A percentile compares a stretch with the other conserved stretches of the same genome.
These are phyloP conservation scores for Drosophila aff. DNA, from an alignment of 1,140 invertebrate genomes.

Conservation along the genomic window DNA sequence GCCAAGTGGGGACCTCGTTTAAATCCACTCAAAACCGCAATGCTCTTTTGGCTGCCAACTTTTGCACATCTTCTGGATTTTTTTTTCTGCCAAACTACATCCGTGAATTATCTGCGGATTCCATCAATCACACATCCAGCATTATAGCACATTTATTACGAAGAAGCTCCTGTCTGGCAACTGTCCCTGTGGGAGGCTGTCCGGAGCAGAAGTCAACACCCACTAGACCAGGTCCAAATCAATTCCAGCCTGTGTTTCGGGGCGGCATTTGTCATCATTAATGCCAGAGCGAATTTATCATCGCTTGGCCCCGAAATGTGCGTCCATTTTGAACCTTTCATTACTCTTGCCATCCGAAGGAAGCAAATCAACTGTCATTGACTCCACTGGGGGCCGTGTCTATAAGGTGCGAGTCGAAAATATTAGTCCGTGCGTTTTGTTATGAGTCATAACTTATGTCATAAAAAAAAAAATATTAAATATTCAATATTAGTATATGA, in stretches of 20 bases:
- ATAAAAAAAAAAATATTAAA: neutral
- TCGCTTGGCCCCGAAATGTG: constrained; percentile 28
- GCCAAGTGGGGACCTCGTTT: neutral
- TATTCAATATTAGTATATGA: neutral
- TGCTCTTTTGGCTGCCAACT: constrained; percentile 5
- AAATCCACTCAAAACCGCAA: constrained; percentile 3
- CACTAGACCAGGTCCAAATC: constrained; percentile 38
- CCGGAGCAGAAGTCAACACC: constrained; percentile 29
- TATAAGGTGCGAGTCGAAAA: constrained; percentile 7
- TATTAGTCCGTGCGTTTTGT: neutral
- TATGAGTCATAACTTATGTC: no score
- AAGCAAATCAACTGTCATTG: constrained; percentile 55
- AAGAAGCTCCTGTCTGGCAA: constrained; percentile 6
- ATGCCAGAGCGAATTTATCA: constrained; percentile 54
- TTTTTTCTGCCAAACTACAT: neutral
- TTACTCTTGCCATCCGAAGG: constrained; percentile 48
- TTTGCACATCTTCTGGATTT: neutral
- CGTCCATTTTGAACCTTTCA: constrained; percentile 66
- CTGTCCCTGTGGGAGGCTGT: constrained; percentile 10
- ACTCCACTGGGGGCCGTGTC: constrained; percentile 28
- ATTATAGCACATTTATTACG: constrained; percentile 19
- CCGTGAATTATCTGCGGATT: constrained; percentile 18
- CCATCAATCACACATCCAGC: constrained; percentile 26
- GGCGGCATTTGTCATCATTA: constrained; percentile 65
- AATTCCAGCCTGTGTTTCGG: constrained; percentile 36